Evolutionary conservation across 2,797 vertebrate genomes (phyloP).

Genomic region (Pseudochaenichthys georgianus): DNA sequence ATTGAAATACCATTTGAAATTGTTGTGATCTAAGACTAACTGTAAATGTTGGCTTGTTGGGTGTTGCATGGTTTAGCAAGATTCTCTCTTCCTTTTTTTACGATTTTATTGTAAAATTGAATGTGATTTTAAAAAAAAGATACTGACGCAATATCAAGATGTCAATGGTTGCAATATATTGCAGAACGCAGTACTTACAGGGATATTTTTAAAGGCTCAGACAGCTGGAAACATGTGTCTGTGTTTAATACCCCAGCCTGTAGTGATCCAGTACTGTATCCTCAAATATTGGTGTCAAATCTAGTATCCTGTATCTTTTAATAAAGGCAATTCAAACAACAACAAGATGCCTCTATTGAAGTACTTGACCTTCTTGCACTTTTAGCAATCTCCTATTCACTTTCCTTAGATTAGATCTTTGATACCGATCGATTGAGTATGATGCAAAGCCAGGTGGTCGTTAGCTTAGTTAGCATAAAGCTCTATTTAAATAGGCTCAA

Average conservation of each 20-base stretch:
- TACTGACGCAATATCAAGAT: conserved; percentile 54
- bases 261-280: conserved; percentile 61
- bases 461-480: background rate
- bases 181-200: conserved; percentile 58
- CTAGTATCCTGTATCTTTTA: conserved; percentile 81
- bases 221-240: conserved; percentile 38
- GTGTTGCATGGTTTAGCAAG: conserved; percentile 84
- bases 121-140: conserved; percentile 62
- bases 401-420: background rate
- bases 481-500: no score
- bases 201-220: conserved; percentile 56
- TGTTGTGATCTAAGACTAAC: conserved; percentile 73
- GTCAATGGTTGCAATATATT: conserved; percentile 61
- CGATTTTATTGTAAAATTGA: conserved; percentile 69
- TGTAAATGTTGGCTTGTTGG: conserved; percentile 83
- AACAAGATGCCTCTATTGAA: background rate
- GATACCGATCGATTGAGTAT: background rate
- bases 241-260: conserved; percentile 50
- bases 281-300: conserved; percentile 69
- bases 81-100: conserved; percentile 74
- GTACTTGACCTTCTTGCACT: background rate
- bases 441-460: background rate
- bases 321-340: conserved; percentile 77
- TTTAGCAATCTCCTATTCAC: background rate
- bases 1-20: conserved; percentile 69